Evolutionary conservation across 2,113 vertebrate species (phyloP), one percentile per base, ranked within the genome.

Genomic region (Sinocyclocheilus grahami): DNA sequence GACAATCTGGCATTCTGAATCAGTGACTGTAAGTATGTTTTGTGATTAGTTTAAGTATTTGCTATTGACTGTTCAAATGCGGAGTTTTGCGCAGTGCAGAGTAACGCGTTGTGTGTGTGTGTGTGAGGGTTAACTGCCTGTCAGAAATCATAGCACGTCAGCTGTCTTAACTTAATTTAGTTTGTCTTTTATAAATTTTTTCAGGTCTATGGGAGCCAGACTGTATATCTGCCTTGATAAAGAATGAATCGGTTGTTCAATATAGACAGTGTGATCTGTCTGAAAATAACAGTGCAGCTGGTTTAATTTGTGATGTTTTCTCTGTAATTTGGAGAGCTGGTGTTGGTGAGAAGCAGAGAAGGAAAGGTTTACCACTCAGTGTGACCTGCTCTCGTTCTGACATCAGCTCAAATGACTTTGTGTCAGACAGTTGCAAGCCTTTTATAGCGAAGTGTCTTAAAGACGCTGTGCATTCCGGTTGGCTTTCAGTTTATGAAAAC

Each of bases 271-370:
- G 14, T 78, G 58, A 30, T 63, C 53, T 80, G 13, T 27, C 18
- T 63, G 30, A 79, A 72, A 37, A 72, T 85, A 30, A 60, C 74
- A 76, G 51, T 55, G 46, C 16, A 33, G 65, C 46, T 30, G 33
- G 62, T 71, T 51, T 37, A 11, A 24, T 46, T 87, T 24, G 16
- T 82, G 53, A 30, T 37, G 46, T 11, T 48, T 82, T 37, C 71
- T 77, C 5, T 76, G 83, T 55, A 85, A 77, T 88, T 87, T 84
- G 18, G n/a, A 48, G 20, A 22, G 30, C 33, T 53, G 27, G n/a
- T 10, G 5, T 69, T 75, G 27, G 27, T 82, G 22, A 16, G 42
- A 85, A 39, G 27, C 67, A 85, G 30, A 72, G 51, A 58, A 42
- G 39, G 11, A 10, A 51, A 82, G 53, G 72, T 30, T 55, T 62